Evolutionary conservation across 35 echinoderm and acorn worm species (phyloP).

Genomic region (Ophiothrix spiculata): DNA sequence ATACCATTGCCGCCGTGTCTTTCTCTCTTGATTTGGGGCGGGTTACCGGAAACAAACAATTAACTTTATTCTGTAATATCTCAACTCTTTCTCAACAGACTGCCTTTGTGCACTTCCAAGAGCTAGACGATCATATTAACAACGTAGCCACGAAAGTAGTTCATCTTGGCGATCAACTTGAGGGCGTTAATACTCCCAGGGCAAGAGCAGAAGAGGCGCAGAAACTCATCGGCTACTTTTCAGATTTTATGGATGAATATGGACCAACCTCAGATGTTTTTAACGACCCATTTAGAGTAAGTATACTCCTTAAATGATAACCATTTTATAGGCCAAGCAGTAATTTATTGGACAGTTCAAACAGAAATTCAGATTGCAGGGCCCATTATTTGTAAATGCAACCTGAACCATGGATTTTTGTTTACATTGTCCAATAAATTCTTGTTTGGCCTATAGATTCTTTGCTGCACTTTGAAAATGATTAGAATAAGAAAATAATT

Average conservation of each 20-base stretch:
- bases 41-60: no score
- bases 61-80: no score
- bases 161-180: constrained; percentile 91
- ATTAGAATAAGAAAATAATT: no score
- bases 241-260: constrained; percentile 77
- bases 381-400: no score
- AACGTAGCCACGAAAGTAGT: constrained; percentile 97
- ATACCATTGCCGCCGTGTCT: no score
- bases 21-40: no score
- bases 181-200: constrained; percentile 93
- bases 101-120: constrained; percentile 90
- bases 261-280: constrained; percentile 72
- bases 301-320: not conserved
- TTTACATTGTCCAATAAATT: no score
- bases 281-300: constrained; percentile 89
- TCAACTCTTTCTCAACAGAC: constrained; percentile 24
- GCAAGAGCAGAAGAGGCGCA: constrained; percentile 85
- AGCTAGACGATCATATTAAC: constrained; percentile 96
- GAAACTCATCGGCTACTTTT: constrained; percentile 92
- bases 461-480: not conserved
- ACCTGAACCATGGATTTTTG: no score
- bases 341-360: no score
- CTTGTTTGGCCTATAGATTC: not conserved
- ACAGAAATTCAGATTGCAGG: no score
- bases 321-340: no score